phyloP scores from a whole-genome alignment of 2,797 vertebrate genomes.

The Eurystomus glaucurus region DNA sequence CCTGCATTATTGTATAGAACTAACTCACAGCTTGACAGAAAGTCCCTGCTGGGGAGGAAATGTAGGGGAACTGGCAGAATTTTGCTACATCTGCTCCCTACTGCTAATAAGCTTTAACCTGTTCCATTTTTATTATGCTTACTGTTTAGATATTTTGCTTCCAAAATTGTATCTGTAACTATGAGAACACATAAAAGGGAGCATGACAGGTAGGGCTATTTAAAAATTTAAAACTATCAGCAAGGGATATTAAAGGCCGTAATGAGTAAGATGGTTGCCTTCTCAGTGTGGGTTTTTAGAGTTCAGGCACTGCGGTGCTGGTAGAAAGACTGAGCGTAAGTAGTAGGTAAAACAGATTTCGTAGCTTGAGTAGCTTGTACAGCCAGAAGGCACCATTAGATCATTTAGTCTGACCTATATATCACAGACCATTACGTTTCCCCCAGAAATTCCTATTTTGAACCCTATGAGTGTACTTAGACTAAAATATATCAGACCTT shows the following conservation, averaged over 20 bases:
- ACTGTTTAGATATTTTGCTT: conserved; percentile 92
- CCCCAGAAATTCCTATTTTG: conserved; percentile 28
- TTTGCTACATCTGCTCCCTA: conserved; percentile 92
- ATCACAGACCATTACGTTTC: conserved; percentile 61
- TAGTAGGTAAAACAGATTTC: conserved; percentile 31
- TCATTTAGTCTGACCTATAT: conserved; percentile 60
- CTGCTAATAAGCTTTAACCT: conserved; percentile 94
- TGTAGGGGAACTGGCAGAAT: conserved; percentile 94
- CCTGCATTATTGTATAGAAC: conserved; percentile 80
- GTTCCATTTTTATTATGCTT: conserved; percentile 95
- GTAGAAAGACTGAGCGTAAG: conserved; percentile 20
- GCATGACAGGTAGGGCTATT: conserved; percentile 73
- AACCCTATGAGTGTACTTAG: conserved; percentile 16
- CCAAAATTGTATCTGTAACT: conserved; percentile 81
- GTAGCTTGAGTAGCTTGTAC: conserved; percentile 22
- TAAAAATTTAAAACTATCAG: conserved; percentile 83
- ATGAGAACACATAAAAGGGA: conserved; percentile 85
- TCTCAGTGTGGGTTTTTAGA: conserved; percentile 57
- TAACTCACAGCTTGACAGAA: conserved; percentile 87
- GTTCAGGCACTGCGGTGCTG: conserved; percentile 45
- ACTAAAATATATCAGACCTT: conserved; percentile 1
- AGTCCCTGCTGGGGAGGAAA: conserved; percentile 94
- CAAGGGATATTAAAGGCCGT: conserved; percentile 80
- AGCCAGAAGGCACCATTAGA: conserved; percentile 57
- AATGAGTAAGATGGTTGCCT: conserved; percentile 71